Percentiles rank a stretch among this genome's conserved stretches.
phyloP scores from a whole-genome alignment of 2,888 invertebrate species.

The Clistopyga incitator region DNA sequence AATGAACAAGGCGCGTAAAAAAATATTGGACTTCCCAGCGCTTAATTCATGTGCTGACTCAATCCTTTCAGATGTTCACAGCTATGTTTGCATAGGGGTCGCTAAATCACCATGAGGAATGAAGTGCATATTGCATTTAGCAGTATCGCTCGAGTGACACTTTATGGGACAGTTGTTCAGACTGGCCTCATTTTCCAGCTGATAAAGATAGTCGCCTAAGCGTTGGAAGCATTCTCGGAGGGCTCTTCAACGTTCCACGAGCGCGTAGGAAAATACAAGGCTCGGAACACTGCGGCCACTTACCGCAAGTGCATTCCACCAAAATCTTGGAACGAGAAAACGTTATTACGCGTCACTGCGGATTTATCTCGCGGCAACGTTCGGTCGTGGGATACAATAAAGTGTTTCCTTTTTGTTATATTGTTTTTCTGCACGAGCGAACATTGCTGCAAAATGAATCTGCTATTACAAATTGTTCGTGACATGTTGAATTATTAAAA shows the following conservation, averaged over 20 bases:
- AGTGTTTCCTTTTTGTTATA: neutral
- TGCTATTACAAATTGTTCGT: too few species aligned
- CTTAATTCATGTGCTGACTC: neutral
- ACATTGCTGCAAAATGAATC: too few species aligned
- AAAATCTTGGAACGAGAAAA: neutral
- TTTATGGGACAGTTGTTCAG: neutral
- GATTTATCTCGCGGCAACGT: too few species aligned
- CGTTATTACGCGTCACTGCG: too few species aligned
- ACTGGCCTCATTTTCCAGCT: constrained; percentile 12
- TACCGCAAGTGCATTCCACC: neutral
- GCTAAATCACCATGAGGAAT: neutral
- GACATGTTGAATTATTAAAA: too few species aligned
- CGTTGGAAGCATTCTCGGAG: neutral
- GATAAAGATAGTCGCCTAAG: constrained; percentile 28
- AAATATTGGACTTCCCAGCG: too few species aligned
- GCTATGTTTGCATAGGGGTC: neutral
- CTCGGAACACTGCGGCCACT: neutral
- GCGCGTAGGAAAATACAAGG: neutral
- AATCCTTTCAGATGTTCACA: neutral
- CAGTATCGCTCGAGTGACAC: constrained; percentile 9
- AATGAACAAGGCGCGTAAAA: too few species aligned
- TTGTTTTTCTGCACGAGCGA: neutral
- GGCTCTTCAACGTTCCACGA: neutral
- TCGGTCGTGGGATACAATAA: too few species aligned
- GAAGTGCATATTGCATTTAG: constrained; percentile 3